These are phyloP conservation scores for Yasuhikotakia modesta DNA, from an alignment of 2,797 vertebrate species.

Conservation along the genomic window DNA sequence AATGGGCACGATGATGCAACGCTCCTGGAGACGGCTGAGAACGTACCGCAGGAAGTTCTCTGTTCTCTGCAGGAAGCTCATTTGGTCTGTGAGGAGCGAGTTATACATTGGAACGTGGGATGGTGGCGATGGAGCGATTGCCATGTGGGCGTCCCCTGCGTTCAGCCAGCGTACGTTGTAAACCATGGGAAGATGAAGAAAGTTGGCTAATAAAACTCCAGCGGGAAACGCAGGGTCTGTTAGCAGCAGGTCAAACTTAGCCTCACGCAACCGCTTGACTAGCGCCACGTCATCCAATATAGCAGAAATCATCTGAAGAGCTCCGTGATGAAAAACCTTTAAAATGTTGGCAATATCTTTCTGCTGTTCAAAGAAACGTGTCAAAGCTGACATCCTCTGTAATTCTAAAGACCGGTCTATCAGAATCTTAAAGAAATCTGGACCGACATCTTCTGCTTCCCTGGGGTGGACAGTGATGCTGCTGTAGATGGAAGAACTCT, in stretches of 20 bases:
- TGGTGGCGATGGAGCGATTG: constrained; percentile 54
- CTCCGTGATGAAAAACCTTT: constrained; percentile 47
- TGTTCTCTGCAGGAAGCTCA: constrained; percentile 55
- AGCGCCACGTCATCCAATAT: constrained; percentile 57
- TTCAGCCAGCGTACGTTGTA: constrained; percentile 64
- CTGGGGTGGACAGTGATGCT: constrained; percentile 50
- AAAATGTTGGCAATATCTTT: constrained; percentile 36
- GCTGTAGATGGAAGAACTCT: constrained; percentile 51
- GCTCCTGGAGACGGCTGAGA: constrained; percentile 47
- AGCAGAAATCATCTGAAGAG: constrained; percentile 51
- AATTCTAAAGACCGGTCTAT: constrained; percentile 42
- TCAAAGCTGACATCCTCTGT: constrained; percentile 42
- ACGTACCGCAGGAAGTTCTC: constrained; percentile 52
- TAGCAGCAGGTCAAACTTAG: constrained; percentile 56
- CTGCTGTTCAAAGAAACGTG: constrained; percentile 56
- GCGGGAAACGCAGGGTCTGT: constrained; percentile 54
- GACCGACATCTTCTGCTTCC: constrained; percentile 19
- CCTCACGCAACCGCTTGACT: constrained; percentile 26
- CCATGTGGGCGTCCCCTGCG: constrained; percentile 58
- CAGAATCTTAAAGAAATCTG: constrained; percentile 27
- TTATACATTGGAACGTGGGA: constrained; percentile 60
- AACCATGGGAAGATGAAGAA: constrained; percentile 59
- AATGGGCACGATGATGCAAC: constrained; percentile 52
- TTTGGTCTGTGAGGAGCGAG: constrained; percentile 52
- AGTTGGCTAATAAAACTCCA: constrained; percentile 49